Base-by-base conservation (phyloP, 1,140 invertebrate species). In the Formica selysi region DNA sequence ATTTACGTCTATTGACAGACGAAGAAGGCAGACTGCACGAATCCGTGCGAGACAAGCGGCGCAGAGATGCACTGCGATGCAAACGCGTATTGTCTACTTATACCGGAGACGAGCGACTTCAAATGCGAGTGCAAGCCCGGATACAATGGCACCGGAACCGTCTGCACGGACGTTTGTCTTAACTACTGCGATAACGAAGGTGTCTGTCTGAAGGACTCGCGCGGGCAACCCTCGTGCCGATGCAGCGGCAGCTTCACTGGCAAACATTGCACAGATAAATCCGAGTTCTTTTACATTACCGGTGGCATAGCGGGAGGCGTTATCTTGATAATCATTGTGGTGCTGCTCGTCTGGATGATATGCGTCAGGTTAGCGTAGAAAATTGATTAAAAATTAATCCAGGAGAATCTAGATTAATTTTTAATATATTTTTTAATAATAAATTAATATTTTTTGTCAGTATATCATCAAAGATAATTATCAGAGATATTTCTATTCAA, bases 261-360 rank as follows among this genome's bases (percentile, higher is more conserved):
- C n/a, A 97, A 97, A 87, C 97, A 97, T 83, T 99, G 98, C 92
- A 96, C 97, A 5, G 98, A 98, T 90, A 99, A 99, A 93, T 98
- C 98, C 1, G 98, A 99, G 92, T 99, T 99, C 94, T 98, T 98
- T 5, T 99, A 99, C 94, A 98, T 99, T 85, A 98, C 98, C 29
- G 98, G 98, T 13, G 98, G 98, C 22, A 98, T 99, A 86, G 98
- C 98, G 36, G 98, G 98, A 22, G 97, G 98, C 16, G 98, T 99
- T 29, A 97, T 98, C 85, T 97, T 99, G 91, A 97, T 99, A 84
- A 99, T 99, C 86, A 97, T 99, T 90, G 97, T 99, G 80, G 98
- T 98, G 5, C 96, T 99, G 54, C 96, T 99, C 19, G 98, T 99
- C 73, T 99, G 98, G 98, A 99, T 99, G 98, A 99, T 99, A 91